Conservation (phyloP, 37 sponge, comb jelly and placozoan species). For the Aplysina aerophoba region DNA sequence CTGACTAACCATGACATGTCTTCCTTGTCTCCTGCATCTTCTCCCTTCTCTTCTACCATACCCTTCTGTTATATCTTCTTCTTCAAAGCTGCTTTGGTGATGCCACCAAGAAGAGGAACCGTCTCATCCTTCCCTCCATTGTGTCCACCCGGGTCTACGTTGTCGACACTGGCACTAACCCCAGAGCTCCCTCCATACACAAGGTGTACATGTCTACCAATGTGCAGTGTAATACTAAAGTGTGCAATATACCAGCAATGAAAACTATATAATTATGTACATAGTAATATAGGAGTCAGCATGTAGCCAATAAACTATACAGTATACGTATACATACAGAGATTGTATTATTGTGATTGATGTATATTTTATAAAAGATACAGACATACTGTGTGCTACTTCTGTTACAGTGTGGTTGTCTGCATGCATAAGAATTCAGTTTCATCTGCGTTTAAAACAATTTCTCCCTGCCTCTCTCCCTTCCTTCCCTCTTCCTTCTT, state of each 20-base stretch:
- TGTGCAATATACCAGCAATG: too few species aligned
- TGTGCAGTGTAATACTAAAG: neutral
- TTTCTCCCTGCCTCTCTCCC: neutral
- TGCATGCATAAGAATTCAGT: neutral
- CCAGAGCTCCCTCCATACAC: constrained; percentile 67
- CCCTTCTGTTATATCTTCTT: too few species aligned
- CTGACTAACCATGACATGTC: too few species aligned
- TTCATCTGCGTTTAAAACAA: neutral
- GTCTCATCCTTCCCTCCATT: constrained; percentile 81
- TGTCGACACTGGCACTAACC: constrained; percentile 79
- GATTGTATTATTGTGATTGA: too few species aligned
- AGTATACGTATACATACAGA: too few species aligned
- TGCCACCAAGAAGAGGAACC: constrained; percentile 58
- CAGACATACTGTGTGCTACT: neutral
- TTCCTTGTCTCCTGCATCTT: too few species aligned
- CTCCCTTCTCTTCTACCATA: too few species aligned
- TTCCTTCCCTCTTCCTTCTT: too few species aligned
- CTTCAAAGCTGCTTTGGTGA: constrained; percentile 80
- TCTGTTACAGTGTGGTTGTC: neutral
- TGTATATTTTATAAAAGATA: too few species aligned
- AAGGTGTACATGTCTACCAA: constrained; percentile 51
- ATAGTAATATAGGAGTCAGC: neutral
- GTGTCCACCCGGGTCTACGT: constrained; percentile 75
- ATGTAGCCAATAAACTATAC: too few species aligned
- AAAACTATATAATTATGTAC: neutral